Conservation (phyloP, 2,113 vertebrate genomes). For the Ovis canadensis region DNA sequence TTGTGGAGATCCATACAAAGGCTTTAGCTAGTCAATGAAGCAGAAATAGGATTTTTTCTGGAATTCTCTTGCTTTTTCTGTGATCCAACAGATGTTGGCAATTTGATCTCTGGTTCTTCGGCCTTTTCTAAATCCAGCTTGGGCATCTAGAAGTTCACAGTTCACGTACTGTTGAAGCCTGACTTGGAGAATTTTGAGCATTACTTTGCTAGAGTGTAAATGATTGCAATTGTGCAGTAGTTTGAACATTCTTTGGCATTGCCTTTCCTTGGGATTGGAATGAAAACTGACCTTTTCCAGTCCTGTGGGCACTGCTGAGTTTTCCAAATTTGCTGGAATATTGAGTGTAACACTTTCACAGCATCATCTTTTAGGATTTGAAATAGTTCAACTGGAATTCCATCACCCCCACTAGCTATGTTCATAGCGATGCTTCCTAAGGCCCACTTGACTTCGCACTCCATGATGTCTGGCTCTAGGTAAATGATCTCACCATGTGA, state of each 20-base stretch:
- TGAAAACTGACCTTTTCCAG: background rate
- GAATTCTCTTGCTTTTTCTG: background rate
- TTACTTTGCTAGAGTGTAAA: background rate
- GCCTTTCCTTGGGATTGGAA: background rate
- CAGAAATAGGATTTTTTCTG: background rate
- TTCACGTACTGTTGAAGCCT: background rate
- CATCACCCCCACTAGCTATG: background rate
- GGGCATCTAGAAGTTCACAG: background rate
- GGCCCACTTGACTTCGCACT: background rate
- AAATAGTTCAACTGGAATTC: background rate
- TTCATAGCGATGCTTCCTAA: background rate
- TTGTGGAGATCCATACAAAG: background rate
- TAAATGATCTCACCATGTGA: background rate
- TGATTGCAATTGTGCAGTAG: background rate
- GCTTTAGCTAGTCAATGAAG: background rate
- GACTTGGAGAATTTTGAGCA: background rate
- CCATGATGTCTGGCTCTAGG: background rate
- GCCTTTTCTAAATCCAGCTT: background rate
- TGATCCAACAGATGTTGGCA: background rate
- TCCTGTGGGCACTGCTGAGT: background rate
- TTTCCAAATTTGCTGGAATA: background rate
- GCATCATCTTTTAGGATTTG: background rate
- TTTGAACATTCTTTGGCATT: background rate
- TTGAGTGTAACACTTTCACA: background rate
- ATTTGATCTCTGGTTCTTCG: background rate